phyloP scores from a whole-genome alignment of 2,888 invertebrate genomes.

The Himalopsyche anomala region DNA sequence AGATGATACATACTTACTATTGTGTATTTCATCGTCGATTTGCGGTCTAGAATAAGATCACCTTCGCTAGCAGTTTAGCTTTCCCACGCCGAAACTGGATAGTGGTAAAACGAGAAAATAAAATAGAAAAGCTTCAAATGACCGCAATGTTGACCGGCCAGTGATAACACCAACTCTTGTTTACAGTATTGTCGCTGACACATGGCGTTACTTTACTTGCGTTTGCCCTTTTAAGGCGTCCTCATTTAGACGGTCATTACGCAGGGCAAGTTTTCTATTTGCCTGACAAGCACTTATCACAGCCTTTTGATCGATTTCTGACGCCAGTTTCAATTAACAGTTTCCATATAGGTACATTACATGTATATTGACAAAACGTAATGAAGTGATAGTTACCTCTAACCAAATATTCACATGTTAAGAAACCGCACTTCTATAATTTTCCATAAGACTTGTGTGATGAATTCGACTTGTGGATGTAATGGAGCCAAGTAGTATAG shows the following conservation, averaged over 20 bases:
- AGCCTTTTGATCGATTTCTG: background rate
- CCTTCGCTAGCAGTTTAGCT: background rate
- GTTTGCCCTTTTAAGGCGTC: slow-evolving; percentile 37
- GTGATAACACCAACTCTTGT: slow-evolving; percentile 9
- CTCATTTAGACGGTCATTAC: slow-evolving; percentile 16
- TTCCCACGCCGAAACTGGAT: slow-evolving; percentile 27
- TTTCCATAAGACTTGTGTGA: no score
- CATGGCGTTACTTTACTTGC: slow-evolving; percentile 4
- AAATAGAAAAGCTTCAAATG: slow-evolving; percentile 10
- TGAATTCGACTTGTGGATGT: no score
- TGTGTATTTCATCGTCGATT: no score
- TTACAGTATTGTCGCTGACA: slow-evolving; percentile 16
- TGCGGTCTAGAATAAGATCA: no score
- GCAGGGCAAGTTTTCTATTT: slow-evolving; percentile 5
- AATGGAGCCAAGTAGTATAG: no score
- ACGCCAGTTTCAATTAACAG: slow-evolving; percentile 32
- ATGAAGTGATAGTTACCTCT: no score
- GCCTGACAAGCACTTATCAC: slow-evolving; percentile 3
- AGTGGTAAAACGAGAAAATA: slow-evolving; percentile 38
- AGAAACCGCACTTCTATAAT: no score
- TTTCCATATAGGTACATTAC: background rate
- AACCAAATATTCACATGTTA: no score
- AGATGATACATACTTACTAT: no score
- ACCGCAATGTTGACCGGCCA: background rate
- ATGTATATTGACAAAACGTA: background rate